Conservation (phyloP, 2,113 vertebrate genomes). For the Andinoacara biseriatus region DNA sequence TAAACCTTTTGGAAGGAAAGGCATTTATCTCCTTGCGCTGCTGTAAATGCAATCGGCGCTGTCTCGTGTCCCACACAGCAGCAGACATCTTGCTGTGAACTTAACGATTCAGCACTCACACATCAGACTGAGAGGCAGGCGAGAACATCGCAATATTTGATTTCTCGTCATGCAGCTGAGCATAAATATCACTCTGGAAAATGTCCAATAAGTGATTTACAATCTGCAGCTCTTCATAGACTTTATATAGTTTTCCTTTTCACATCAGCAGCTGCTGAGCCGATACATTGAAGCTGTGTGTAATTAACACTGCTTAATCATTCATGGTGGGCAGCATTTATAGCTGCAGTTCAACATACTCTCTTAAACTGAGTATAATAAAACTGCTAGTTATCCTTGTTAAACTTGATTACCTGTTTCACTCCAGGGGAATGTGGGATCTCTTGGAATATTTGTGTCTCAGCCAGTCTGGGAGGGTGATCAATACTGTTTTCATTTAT, state of each 20-base stretch:
- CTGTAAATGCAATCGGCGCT: slow-evolving; percentile 60
- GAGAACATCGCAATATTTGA: slow-evolving; percentile 77
- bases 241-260: slow-evolving; percentile 5
- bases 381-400: background rate
- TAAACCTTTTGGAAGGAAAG: slow-evolving; percentile 74
- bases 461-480: background rate
- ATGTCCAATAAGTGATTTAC: slow-evolving; percentile 66
- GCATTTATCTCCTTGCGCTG: slow-evolving; percentile 62
- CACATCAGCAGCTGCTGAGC: background rate
- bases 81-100: slow-evolving; percentile 71
- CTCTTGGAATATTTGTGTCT: background rate
- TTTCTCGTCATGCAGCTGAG: slow-evolving; percentile 70
- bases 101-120: slow-evolving; percentile 70
- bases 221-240: slow-evolving; percentile 14
- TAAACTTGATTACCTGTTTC: background rate
- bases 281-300: background rate
- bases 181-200: slow-evolving; percentile 66
- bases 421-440: background rate
- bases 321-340: background rate
- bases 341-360: background rate
- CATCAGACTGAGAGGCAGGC: slow-evolving; percentile 66
- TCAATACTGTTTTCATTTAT: slow-evolving; percentile 6
- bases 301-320: background rate
- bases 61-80: slow-evolving; percentile 40
- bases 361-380: background rate